Percentiles rank a stretch among this genome's conserved stretches.
Conservation (phyloP, 2,888 invertebrate species). For the Drosophila kambysellisi region DNA sequence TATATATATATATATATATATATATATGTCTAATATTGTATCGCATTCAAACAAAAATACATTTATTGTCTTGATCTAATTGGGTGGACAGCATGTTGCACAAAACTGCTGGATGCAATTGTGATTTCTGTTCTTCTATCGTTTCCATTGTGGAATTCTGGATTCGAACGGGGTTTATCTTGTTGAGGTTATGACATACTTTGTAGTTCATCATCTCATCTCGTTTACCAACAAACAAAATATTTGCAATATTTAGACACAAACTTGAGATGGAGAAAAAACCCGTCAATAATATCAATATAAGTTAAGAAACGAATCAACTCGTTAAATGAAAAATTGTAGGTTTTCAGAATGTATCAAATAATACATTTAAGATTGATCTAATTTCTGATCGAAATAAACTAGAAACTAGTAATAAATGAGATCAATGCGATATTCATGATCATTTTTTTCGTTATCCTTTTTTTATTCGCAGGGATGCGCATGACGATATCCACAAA, state of each 20-base stretch:
- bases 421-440: neutral
- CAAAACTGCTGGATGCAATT: conserved; percentile 19
- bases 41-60: conserved; percentile 4
- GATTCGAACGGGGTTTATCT: conserved; percentile 33
- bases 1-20: neutral
- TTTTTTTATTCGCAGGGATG: conserved; percentile 86
- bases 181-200: conserved; percentile 20
- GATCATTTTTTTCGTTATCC: neutral
- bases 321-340: neutral
- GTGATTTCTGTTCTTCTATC: conserved; percentile 5
- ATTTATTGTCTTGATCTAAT: conserved; percentile 20
- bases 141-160: conserved; percentile 19
- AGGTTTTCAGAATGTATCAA: neutral
- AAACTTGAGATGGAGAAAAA: too few relatives aligned
- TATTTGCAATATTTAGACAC: conserved; percentile 13
- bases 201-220: neutral
- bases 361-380: neutral
- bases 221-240: neutral
- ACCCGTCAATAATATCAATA: neutral
- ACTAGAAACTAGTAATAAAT: neutral
- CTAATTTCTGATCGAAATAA: neutral
- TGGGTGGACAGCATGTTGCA: conserved; percentile 13
- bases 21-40: neutral
- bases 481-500: conserved; percentile 91
- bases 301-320: neutral